These are phyloP conservation scores for Ctenopoma kingsleyae DNA, from an alignment of 2,797 vertebrate genomes.

Conservation along the genomic window DNA sequence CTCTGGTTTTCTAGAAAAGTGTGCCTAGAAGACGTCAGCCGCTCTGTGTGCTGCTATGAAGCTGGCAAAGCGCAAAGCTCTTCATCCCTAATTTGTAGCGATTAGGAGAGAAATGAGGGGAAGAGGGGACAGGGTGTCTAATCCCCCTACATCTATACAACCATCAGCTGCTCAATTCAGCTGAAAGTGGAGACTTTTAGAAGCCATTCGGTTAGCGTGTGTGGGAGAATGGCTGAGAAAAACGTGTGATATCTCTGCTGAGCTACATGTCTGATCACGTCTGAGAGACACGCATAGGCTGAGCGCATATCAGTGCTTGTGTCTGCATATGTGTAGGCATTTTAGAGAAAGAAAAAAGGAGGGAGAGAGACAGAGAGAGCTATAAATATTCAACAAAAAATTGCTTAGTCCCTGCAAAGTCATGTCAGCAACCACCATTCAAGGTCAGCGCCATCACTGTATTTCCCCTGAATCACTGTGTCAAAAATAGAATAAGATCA, in stretches of 20 bases:
- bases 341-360: slow-evolving; percentile 34
- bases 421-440: slow-evolving; percentile 48
- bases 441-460: slow-evolving; percentile 58
- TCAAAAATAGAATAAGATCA: slow-evolving; percentile 11
- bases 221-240: slow-evolving; percentile 6
- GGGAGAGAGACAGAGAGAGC: slow-evolving; percentile 28
- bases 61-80: slow-evolving; percentile 54
- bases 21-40: slow-evolving; percentile 15
- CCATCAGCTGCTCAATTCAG: slow-evolving; percentile 48
- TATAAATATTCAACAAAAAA: slow-evolving; percentile 76
- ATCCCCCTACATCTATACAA: slow-evolving; percentile 54
- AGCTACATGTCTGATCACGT: slow-evolving; percentile 43
- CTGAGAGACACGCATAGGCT: neutral
- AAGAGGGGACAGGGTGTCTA: slow-evolving; percentile 62
- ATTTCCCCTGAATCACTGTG: slow-evolving; percentile 32
- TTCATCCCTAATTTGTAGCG: slow-evolving; percentile 76
- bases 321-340: slow-evolving; percentile 43
- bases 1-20: slow-evolving; percentile 5
- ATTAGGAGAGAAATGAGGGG: slow-evolving; percentile 71
- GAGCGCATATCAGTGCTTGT: neutral
- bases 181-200: slow-evolving; percentile 34
- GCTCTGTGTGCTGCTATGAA: slow-evolving; percentile 39
- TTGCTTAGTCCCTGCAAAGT: slow-evolving; percentile 64
- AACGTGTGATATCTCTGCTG: neutral
- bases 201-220: slow-evolving; percentile 18